Evolutionary conservation across 2,113 vertebrate species (phyloP), one percentile per base, ranked within the genome.

Genomic region (Laterallus jamaicensis): DNA sequence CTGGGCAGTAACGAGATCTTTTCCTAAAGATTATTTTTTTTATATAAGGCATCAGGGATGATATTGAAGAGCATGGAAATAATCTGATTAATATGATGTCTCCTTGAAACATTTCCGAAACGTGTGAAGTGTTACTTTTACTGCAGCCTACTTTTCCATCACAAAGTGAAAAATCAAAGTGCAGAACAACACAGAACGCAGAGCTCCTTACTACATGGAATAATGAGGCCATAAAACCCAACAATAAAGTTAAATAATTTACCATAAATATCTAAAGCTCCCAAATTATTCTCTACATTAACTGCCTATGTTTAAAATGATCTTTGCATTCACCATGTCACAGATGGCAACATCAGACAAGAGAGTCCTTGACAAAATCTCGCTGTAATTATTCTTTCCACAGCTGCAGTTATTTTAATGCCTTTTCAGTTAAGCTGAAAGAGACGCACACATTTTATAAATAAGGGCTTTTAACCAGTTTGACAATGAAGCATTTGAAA

Each of bases 311-410:
- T 97, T 97, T 98, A 97, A 97, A 97, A 97, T 96, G 97, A 97
- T 98, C 98, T 98, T 98, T 97, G 98, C 98, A 98, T 98, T 98
- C 98, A 98, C 98, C 95, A 88, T 97, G 97, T 98, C 97, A 97
- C 98, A 98, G 98, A 98, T 98, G 97, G 98, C 97, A 97, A 97
- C 97, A 97, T 97, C 98, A 98, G 98, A 98, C 97, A 98, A 98
- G 97, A 97, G 98, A 97, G 97, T 97, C 98, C 98, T 98, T 98
- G 98, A 98, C 98, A 97, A 98, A 90, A 97, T 96, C 97, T 96
- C 96, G 95, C 97, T 96, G 97, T 97, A 98, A 98, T 98, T 98
- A 98, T 98, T 97, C 98, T 97, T 96, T 97, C 97, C 96, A 95
- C 97, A 98, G 97, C 98, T 98, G 98, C 97, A 97, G 98, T 97